Evolutionary conservation across 2,888 invertebrate genomes (phyloP), one percentile per base, ranked within the genome.

Genomic region (Agrenia bidenticulata): DNA sequence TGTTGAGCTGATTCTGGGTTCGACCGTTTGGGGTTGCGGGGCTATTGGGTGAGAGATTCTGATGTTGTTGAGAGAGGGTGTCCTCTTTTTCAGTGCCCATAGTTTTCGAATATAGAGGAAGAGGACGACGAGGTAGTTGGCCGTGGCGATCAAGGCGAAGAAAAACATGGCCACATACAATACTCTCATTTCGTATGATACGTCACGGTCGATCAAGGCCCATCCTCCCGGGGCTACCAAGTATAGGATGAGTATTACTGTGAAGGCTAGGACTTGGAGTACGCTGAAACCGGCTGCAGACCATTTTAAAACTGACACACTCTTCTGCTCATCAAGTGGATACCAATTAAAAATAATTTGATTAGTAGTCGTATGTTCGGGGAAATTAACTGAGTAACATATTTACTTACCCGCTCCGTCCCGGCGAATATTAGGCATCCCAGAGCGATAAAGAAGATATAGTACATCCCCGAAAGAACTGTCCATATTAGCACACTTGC

Each of bases 371-470:
- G 7, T n/a, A 45, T 5, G 45, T 53, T 32, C 17, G 15, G 42
- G 37, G 41, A 45, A 19, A 27, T 11, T 55, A 19, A 54, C 4
- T n/a, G n/a, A n/a, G 27, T 50, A 11, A 49, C n/a, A 9, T 42
- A 41, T n/a, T 27, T 19, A 9, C 57, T 60, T 54, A 69, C 69
- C 49, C 63, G 65, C 45, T 69, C 69, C 7, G 62, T 61, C 5
- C 65, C 69, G 41, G 63, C 66, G 50, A 69, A 69, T 23, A 69
- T 69, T 23, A 69, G 37, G 49, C 65, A 66, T 26, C 69, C 69
- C 11, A 69, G 41, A 56, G 50, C 45, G 4, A 69, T 60, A 17
- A 69, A 69, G 7, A 69, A 15, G 1, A 65, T 17, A 23, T 57
- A n/a, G 58, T 69, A 69, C 13, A 69, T 41, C 53, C 69, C 69